phyloP scores from a whole-genome alignment of 2,113 vertebrate species.

The Climacteris rufus region DNA sequence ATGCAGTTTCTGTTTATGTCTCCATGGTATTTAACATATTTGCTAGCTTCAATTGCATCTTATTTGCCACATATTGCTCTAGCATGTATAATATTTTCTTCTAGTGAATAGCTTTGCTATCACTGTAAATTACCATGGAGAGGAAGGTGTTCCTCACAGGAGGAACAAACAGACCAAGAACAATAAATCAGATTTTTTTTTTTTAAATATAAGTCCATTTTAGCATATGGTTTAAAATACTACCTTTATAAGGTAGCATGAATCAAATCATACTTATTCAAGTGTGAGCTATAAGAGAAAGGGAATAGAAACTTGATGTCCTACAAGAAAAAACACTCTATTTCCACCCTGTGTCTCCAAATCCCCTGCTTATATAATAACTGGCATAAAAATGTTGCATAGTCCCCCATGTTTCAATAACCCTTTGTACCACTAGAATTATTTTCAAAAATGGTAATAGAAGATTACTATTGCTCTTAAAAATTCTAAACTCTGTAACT shows the following conservation, averaged over 20 bases:
- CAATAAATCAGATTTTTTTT: neutral
- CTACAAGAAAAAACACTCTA: neutral
- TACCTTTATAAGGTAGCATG: neutral
- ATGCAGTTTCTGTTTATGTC: neutral
- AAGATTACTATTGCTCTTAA: neutral
- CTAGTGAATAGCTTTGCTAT: neutral
- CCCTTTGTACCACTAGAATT: neutral
- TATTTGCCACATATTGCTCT: neutral
- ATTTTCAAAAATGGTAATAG: neutral
- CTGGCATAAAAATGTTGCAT: neutral
- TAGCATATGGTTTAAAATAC: neutral
- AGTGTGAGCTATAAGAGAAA: neutral
- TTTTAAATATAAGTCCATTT: neutral
- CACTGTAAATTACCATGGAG: neutral
- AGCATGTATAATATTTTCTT: neutral
- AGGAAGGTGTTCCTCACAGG: neutral
- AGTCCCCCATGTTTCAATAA: neutral
- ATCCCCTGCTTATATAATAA: neutral
- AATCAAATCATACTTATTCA: neutral
- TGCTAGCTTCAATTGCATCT: neutral
- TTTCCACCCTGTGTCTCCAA: neutral
- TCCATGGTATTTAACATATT: neutral
- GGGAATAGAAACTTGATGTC: neutral
- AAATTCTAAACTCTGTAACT: neutral
- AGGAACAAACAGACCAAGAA: neutral